Conservation (phyloP, 2,888 invertebrate genomes). For the Andrena marginata region DNA sequence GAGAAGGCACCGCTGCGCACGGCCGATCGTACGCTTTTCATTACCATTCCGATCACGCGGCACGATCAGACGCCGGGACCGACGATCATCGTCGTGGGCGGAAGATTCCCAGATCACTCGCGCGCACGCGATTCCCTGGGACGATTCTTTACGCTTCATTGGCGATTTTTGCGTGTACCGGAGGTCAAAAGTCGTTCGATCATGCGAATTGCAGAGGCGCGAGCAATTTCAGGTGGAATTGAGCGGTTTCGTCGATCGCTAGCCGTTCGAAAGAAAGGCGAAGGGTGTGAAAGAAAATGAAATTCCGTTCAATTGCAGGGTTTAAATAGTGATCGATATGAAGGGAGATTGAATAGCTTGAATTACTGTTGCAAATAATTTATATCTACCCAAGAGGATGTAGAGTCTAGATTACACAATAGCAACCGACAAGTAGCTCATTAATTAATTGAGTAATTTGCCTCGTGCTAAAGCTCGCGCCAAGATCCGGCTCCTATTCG, state of each 20-base stretch:
- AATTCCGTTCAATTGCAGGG: too few relatives aligned
- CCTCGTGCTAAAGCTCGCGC: not conserved
- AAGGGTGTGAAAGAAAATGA: too few relatives aligned
- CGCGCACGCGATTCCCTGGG: conserved; percentile 6
- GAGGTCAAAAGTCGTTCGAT: conserved; percentile 2
- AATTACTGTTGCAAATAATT: not conserved
- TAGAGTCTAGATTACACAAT: not conserved
- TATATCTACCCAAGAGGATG: not conserved
- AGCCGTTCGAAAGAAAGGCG: too few relatives aligned
- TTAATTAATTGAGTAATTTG: not conserved
- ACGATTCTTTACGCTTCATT: not conserved
- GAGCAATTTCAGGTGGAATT: not conserved
- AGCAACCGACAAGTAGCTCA: not conserved
- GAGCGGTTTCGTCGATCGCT: too few relatives aligned
- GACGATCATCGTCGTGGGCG: conserved; percentile 41
- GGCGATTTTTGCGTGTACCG: not conserved
- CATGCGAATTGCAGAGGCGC: conserved; percentile 11
- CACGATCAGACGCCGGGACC: conserved; percentile 47
- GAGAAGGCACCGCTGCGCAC: conserved; percentile 54
- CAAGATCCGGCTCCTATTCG: not conserved
- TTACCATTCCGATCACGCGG: conserved; percentile 66
- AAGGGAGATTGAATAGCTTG: too few relatives aligned
- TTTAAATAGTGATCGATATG: too few relatives aligned
- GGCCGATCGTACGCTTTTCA: conserved; percentile 53
- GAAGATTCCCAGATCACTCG: conserved; percentile 26